Evolutionary conservation across 2,888 invertebrate species (phyloP), one percentile per base, ranked within the genome.

Genomic region (Polyploca ridens): DNA sequence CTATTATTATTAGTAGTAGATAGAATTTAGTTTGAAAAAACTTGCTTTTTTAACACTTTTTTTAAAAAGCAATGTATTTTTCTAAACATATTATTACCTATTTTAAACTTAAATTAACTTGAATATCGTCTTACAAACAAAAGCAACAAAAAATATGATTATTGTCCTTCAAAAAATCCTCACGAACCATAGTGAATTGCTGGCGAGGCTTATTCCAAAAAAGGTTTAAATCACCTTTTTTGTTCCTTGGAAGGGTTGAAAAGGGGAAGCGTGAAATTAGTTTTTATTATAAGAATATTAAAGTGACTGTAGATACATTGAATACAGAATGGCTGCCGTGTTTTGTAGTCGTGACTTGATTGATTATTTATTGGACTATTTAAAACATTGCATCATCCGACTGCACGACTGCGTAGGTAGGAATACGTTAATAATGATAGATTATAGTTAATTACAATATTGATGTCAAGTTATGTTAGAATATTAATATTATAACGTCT

Each of bases 261-360:
- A 85, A 82, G 76, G 80, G 82, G 83, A 82, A 79, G 85, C 86
- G 84, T 88, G 81, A 86, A 87, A 85, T 81, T 68, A 41, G 66
- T 69, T 74, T 69, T 66, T 61, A 54, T 65, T 66, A 65, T 65
- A n/a, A 33, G 62, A 16, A 62, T 27, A 62, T 62, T 60, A 60
- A 41, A 58, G 58, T 59, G 41, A 59, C 35, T 35, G 35, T n/a
- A 19, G 33, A 33, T 13, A 61, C 16, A 41, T 38, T 61, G 61
- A 61, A 41, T 61, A 58, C 46, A 38, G 57, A 63, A 61, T 27
- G 41, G 61, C 60, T 38, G 38, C 35, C 38, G 38, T 54, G 54
- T 19, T 19, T 54, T 54, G 38, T 35, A 38, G 19, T 38, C 38
- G 65, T 46, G 67, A 63, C 63, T 59, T 67, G 65, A 69, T 64